These are phyloP conservation scores for Drosophila arawakana DNA, from an alignment of 1,140 invertebrate species.

Conservation along the genomic window DNA sequence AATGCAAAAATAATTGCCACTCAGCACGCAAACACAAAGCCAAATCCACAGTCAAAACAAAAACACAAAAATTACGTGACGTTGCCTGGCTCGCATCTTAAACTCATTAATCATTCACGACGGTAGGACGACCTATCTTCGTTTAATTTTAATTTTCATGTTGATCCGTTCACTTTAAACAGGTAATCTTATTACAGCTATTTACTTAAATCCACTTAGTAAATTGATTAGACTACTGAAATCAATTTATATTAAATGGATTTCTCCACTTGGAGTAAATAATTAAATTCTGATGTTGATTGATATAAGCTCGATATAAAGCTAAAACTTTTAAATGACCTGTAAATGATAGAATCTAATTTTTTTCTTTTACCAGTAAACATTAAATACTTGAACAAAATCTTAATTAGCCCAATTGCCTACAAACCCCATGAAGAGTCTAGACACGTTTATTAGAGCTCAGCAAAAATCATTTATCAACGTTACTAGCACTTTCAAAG, in stretches of 20 bases:
- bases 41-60: conserved; percentile 1
- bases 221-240: conserved; percentile 22
- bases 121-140: conserved; percentile 2
- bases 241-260: conserved; percentile 11
- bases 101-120: conserved; percentile 41
- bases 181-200: conserved; percentile 24
- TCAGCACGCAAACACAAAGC: conserved; percentile 58
- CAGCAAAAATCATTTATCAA: conserved; percentile 46
- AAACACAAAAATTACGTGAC: neutral
- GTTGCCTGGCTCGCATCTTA: conserved; percentile 18
- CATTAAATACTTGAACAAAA: neutral
- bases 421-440: conserved; percentile 36
- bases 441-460: conserved; percentile 32
- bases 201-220: conserved; percentile 31
- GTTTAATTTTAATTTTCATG: conserved; percentile 66
- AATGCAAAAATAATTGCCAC: conserved; percentile 55
- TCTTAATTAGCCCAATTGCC: conserved; percentile 55
- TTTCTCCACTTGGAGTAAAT: neutral
- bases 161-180: conserved; percentile 20
- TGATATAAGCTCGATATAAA: neutral
- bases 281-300: neutral
- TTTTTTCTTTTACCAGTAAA: neutral
- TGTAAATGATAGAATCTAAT: neutral
- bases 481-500: conserved; percentile 22
- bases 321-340: neutral